Evolutionary conservation across 2,888 invertebrate genomes (phyloP).

Genomic region (Euphydryas editha): DNA sequence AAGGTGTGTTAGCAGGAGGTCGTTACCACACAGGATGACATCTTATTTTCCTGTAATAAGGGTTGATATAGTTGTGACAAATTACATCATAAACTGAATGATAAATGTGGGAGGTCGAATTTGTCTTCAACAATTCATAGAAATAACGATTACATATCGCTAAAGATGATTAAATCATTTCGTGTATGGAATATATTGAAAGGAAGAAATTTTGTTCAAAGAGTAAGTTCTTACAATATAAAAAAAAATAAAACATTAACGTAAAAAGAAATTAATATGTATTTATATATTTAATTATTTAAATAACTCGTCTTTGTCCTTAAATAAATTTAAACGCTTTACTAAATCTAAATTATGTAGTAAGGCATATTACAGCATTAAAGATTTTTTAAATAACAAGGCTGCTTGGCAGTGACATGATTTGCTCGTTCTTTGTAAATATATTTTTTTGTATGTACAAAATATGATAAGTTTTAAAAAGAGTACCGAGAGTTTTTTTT

Average conservation of each 20-base stretch:
- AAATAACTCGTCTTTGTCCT: no score
- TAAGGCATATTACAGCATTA: no score
- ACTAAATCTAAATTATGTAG: no score
- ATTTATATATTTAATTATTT: no score
- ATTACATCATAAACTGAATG: conserved; percentile 51
- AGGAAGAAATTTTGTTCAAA: neutral
- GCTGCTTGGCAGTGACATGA: no score
- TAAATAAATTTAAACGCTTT: no score
- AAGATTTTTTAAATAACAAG: no score
- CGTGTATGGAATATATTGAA: neutral
- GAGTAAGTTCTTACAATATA: neutral
- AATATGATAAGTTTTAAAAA: no score
- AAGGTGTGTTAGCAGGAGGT: conserved; percentile 71
- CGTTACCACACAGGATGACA: conserved; percentile 75
- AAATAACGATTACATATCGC: conserved; percentile 43
- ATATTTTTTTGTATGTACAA: no score
- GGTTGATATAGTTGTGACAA: conserved; percentile 68
- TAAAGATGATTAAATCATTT: conserved; percentile 28
- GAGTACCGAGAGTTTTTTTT: no score
- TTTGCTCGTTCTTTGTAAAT: no score
- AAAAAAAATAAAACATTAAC: neutral
- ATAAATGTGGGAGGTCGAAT: conserved; percentile 66
- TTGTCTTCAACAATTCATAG: conserved; percentile 36
- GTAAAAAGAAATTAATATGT: neutral
- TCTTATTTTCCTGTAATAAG: conserved; percentile 69